phyloP scores from a whole-genome alignment of 2,113 vertebrate species.

The Galemys pyrenaicus region DNA sequence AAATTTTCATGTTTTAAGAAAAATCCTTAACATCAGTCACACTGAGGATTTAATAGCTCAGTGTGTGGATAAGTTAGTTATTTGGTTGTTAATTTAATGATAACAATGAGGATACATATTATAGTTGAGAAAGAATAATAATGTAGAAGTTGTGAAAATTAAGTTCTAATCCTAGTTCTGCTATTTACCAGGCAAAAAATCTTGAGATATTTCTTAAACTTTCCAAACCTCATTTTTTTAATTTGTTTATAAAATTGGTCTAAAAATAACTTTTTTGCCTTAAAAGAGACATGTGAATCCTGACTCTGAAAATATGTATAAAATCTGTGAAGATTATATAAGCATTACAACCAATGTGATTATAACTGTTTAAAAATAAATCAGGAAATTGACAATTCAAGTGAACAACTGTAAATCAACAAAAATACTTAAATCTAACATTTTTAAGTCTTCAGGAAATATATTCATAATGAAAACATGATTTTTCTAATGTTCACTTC shows the following conservation, averaged over 20 bases:
- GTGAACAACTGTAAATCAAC: background rate
- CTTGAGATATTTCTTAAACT: constrained; percentile 1
- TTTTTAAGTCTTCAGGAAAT: background rate
- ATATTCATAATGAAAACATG: background rate
- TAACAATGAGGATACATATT: background rate
- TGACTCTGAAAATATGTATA: background rate
- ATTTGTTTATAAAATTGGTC: background rate
- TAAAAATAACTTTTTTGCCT: background rate
- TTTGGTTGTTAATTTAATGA: background rate
- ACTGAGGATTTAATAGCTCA: background rate
- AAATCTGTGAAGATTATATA: background rate
- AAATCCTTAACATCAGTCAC: background rate
- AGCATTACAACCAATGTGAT: background rate
- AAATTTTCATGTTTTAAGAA: constrained; percentile 17
- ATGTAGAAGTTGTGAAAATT: background rate
- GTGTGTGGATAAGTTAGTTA: background rate
- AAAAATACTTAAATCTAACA: constrained; percentile 6
- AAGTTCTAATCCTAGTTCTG: background rate
- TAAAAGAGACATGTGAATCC: background rate
- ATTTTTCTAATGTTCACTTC: background rate
- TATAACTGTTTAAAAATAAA: constrained; percentile 23
- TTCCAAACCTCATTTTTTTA: background rate
- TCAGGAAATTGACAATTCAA: background rate
- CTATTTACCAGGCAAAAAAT: background rate
- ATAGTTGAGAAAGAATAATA: background rate